Evolutionary conservation across 2,888 invertebrate genomes (phyloP).

Genomic region (Nasonovia ribisnigri): DNA sequence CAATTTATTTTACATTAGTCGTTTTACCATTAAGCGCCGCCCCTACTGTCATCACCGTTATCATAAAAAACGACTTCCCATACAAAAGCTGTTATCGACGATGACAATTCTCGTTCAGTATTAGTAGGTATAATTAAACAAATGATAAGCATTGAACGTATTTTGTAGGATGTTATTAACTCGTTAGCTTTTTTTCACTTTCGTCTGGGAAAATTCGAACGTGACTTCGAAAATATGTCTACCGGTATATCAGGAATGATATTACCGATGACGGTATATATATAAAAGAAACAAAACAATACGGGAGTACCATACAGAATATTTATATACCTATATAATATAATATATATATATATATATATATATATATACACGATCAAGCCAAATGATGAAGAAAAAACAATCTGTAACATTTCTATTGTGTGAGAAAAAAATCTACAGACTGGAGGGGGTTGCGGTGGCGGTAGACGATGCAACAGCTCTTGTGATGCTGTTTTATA

Average conservation of each 20-base stretch:
- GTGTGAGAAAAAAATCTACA: constrained; percentile 51
- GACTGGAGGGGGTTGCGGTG: neutral
- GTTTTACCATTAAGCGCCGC: neutral
- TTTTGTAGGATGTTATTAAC: neutral
- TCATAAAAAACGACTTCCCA: neutral
- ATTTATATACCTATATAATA: neutral
- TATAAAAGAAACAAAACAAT: constrained; percentile 20
- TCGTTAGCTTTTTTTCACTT: neutral
- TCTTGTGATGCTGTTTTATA: constrained; percentile 47
- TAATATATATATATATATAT: neutral
- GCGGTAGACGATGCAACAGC: neutral
- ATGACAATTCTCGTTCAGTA: neutral
- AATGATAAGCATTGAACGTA: neutral
- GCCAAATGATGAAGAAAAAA: constrained; percentile 27
- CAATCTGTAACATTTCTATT: constrained; percentile 57
- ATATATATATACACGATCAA: neutral
- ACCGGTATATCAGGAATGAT: constrained; percentile 1
- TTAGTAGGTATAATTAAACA: neutral
- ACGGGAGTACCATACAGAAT: constrained; percentile 8
- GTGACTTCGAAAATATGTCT: neutral
- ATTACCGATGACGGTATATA: constrained; percentile 5
- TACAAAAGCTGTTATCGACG: neutral
- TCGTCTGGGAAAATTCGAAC: constrained; percentile 17
- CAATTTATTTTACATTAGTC: neutral
- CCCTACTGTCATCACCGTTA: neutral